Evolutionary conservation across 1,140 invertebrate genomes (phyloP).

Genomic region (Leptonema lineaticorne): DNA sequence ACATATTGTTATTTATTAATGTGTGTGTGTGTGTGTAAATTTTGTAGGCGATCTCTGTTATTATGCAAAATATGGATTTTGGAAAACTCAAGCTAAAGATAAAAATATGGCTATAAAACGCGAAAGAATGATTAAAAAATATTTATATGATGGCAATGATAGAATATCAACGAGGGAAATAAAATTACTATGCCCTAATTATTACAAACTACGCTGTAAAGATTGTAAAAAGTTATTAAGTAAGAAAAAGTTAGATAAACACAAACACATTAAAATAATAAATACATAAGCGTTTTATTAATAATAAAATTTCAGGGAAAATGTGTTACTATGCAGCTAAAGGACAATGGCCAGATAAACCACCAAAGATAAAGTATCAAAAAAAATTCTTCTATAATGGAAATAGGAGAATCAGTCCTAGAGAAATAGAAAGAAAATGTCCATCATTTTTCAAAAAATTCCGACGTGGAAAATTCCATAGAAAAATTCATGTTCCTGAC

Average conservation of each 20-base stretch:
- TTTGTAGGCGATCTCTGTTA: slow-evolving; percentile 17
- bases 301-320: slow-evolving; percentile 22
- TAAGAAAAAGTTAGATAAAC: not conserved
- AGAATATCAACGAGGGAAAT: slow-evolving; percentile 8
- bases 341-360: slow-evolving; percentile 1
- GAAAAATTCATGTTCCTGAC: slow-evolving; percentile 24
- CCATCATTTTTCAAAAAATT: not conserved
- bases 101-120: not conserved
- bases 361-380: not conserved
- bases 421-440: slow-evolving; percentile 28
- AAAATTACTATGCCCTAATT: slow-evolving; percentile 5
- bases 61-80: slow-evolving; percentile 16
- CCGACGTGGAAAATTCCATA: slow-evolving; percentile 6
- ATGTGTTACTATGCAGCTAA: slow-evolving; percentile 22
- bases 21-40: not conserved
- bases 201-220: not conserved
- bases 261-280: not conserved
- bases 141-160: slow-evolving; percentile 3
- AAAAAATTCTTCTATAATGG: slow-evolving; percentile 30
- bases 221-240: not conserved
- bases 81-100: not conserved
- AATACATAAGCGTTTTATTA: not conserved
- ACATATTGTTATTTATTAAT: not conserved
- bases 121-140: slow-evolving; percentile 16
- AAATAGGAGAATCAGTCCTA: not conserved